Conservation (phyloP, 2,797 vertebrate genomes). For the Dromococcyx pavoninus region DNA sequence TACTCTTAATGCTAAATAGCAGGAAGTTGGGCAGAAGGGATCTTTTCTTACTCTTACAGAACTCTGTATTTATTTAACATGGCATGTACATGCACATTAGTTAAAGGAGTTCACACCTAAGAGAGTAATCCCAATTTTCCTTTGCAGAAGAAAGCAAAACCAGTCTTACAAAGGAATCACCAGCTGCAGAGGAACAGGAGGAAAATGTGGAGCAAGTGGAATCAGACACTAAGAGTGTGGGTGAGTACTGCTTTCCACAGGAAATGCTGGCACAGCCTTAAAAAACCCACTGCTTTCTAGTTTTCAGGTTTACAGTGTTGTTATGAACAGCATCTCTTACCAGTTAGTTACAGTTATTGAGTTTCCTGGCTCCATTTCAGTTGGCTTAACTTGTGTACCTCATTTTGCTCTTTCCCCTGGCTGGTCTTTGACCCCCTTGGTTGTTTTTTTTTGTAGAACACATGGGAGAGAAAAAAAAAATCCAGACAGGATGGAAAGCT, state of each 20-base stretch:
- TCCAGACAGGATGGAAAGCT: background rate
- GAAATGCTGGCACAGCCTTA: background rate
- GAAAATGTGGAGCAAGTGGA: background rate
- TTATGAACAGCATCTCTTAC: background rate
- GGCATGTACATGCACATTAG: background rate
- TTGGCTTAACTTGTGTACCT: background rate
- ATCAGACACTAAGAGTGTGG: background rate
- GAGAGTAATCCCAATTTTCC: background rate
- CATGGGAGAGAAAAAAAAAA: background rate
- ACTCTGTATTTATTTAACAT: background rate
- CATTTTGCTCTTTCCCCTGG: background rate
- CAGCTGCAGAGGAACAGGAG: background rate
- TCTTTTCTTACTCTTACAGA: background rate
- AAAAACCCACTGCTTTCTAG: background rate
- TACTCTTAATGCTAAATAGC: background rate
- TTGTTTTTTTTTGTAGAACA: background rate
- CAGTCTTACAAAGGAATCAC: background rate
- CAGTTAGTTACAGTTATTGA: background rate
- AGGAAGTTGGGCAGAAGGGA: background rate
- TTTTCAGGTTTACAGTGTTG: background rate
- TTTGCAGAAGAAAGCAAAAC: slow-evolving; percentile 24
- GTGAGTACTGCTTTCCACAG: background rate
- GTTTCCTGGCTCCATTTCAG: background rate
- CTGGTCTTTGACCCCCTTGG: background rate
- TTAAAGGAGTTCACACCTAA: background rate